Percentiles rank a stretch among this genome's conserved stretches.
phyloP scores from a whole-genome alignment of 1,140 invertebrate genomes.

The Drosophila littoralis region DNA sequence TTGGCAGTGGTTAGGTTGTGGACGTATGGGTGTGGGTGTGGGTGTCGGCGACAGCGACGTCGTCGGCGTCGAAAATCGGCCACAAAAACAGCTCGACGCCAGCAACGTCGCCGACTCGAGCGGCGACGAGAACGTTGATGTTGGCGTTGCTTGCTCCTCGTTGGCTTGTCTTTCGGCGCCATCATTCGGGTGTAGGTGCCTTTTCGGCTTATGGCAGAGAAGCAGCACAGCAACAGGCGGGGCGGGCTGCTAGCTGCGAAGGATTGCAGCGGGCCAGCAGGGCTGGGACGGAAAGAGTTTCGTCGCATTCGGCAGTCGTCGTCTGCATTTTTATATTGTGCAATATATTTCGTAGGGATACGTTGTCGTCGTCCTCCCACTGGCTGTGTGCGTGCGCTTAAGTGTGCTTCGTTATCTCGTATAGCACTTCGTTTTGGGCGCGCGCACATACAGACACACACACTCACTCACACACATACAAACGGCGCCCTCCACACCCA shows the following conservation, averaged over 20 bases:
- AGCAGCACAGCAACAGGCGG: slow-evolving; percentile 23
- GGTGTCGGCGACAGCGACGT: slow-evolving; percentile 11
- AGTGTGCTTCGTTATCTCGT: slow-evolving; percentile 82
- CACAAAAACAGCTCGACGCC: slow-evolving; percentile 66
- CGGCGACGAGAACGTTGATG: slow-evolving; percentile 12
- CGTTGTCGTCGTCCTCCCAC: slow-evolving; percentile 16
- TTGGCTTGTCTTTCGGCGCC: slow-evolving; percentile 72
- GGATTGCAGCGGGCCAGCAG: background rate
- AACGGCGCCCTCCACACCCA: background rate
- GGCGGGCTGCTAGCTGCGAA: background rate
- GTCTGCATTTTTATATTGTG: slow-evolving; percentile 83
- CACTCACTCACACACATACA: slow-evolving; percentile 16
- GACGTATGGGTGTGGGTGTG: background rate
- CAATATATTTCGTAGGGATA: slow-evolving; percentile 80
- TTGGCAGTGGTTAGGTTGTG: too few species aligned
- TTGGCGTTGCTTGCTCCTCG: slow-evolving; percentile 63
- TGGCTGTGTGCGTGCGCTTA: slow-evolving; percentile 68
- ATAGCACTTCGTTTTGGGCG: slow-evolving; percentile 80
- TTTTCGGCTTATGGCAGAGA: slow-evolving; percentile 63
- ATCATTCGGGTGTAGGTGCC: slow-evolving; percentile 64
- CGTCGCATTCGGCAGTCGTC: slow-evolving; percentile 72
- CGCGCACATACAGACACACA: slow-evolving; percentile 43
- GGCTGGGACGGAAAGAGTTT: background rate
- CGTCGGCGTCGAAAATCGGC: slow-evolving; percentile 74
- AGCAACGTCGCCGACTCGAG: slow-evolving; percentile 8